Base-by-base conservation (phyloP, 2,888 invertebrate genomes). In the Tridacna crocea region DNA sequence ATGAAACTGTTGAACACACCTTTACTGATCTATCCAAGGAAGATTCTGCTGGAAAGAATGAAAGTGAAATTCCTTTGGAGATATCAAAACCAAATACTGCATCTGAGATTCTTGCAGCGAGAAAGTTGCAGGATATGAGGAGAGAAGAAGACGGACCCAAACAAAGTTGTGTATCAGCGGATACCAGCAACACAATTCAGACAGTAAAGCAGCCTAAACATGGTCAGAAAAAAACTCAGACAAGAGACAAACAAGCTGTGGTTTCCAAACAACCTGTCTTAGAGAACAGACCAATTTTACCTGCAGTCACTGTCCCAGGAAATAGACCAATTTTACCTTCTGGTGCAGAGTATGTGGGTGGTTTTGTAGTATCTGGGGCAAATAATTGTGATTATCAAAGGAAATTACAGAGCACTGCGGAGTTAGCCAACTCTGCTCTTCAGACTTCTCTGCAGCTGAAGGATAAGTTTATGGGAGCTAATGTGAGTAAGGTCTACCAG, bases 271-370 rank as follows among this genome's bases (percentile, higher is more conserved):
- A 36, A 36, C 36, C 36, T 36, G 36, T 36, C 36, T 36, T 8
- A 36, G 36, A 36, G 36, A 36, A 36, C 36, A 36, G 36, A 36
- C 36, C 36, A 36, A 36, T 36, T 4, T 36, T 36, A 36, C 36
- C 36, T 8, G 8, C 36, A 36, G 36, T 2, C 36, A 36, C 36
- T 36, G 36, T 8, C 36, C 36, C 36, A 36, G 36, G 36, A 36
- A 36, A 36, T 36, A 36, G 36, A 36, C 36, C 36, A 2, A 36
- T 36, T 36, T 36, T 36, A 36, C 36, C 36, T 36, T 2, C 36
- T n/a, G 24, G 68, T 46, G 78, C 83, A 51, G 83, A 83, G 63
- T 83, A 83, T 73, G 68, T 83, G 19, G 83, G 83, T 22, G 80
- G 83, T 24, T 48, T 83, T n/a, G 13, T 80, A 17, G 46, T 83